Evolutionary conservation across 2,797 vertebrate species (phyloP), one percentile per base, ranked within the genome.

Genomic region (Mormyrus hasselquistii): DNA sequence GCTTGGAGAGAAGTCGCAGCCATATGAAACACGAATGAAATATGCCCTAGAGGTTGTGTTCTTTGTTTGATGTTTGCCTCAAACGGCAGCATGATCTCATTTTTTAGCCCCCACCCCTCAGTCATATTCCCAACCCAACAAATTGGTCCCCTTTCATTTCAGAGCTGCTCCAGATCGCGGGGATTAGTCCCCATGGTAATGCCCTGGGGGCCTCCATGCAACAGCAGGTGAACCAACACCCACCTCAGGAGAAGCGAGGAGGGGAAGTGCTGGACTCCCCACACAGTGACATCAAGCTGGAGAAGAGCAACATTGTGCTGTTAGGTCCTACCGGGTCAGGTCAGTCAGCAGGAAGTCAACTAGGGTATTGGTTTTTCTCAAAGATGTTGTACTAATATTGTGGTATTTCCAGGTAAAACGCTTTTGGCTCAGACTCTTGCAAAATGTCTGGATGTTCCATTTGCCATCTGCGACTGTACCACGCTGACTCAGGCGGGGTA

Each of bases 241-340:
- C 96, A 87, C 96, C 97, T 90, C 97, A 97, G 93, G 98, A 99
- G 93, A 98, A 95, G 93, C 96, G 98, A 93, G 98, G 98, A 62
- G 97, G 98, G 0, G 98, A 99, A 90, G 96, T 99, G 38, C 93
- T 99, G 91, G 98, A 99, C 95, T 98, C 97, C 19, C 91, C 96
- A 88, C 96, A 97, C 19, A 93, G 95, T 25, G 97, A 98, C 84
- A 99, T 99, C 92, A 99, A 97, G 94, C 96, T 99, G 93, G 98
- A 99, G 94, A 99, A 99, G 94, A 99, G 98, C 95, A 99, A 99
- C 94, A 98, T 99, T 92, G 96, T 99, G 93, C 96, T 99, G 90
- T 96, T 99, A 86, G 98, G 98, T 93, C 98, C 98, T 91, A 99
- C 98, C 90, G 98, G 98, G 93, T 99, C 98, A 96, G 98, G 98